phyloP scores from a whole-genome alignment of 1,140 invertebrate species.

The Atopsyche davidsoni region DNA sequence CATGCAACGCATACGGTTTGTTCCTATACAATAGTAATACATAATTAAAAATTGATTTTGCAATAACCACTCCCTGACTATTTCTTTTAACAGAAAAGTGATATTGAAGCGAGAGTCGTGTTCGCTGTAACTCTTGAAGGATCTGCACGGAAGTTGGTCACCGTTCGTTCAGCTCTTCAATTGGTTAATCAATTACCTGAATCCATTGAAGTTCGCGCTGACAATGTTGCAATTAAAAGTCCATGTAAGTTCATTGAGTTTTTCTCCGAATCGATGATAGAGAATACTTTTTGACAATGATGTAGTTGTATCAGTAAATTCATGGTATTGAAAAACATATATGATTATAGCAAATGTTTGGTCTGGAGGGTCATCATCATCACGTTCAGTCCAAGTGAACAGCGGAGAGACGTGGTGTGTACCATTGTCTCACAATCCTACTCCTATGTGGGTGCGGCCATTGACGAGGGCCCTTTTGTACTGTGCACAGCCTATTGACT shows the following conservation, averaged over 20 bases:
- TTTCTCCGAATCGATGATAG: neutral
- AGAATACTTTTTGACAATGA: too few species aligned
- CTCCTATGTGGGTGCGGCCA: conserved; percentile 29
- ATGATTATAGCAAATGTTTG: conserved; percentile 10
- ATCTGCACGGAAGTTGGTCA: conserved; percentile 90
- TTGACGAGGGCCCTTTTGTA: conserved; percentile 22
- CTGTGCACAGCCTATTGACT: conserved; percentile 29
- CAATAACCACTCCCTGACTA: conserved; percentile 29
- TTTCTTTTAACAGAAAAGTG: conserved; percentile 35
- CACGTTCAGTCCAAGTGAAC: conserved; percentile 22
- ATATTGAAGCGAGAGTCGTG: conserved; percentile 64
- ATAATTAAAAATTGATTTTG: neutral
- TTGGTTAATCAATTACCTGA: conserved; percentile 72
- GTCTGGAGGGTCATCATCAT: conserved; percentile 12
- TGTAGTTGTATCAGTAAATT: too few species aligned
- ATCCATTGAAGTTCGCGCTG: conserved; percentile 52
- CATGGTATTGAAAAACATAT: too few species aligned
- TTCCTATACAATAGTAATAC: neutral
- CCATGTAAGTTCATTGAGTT: conserved; percentile 10
- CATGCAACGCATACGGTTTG: conserved; percentile 54
- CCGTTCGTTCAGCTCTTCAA: conserved; percentile 83
- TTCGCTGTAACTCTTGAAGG: conserved; percentile 87
- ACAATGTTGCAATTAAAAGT: conserved; percentile 22
- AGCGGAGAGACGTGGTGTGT: conserved; percentile 33
- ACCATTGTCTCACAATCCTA: conserved; percentile 34